Conservation (phyloP, 2,113 vertebrate genomes). For the Melozone crissalis region DNA sequence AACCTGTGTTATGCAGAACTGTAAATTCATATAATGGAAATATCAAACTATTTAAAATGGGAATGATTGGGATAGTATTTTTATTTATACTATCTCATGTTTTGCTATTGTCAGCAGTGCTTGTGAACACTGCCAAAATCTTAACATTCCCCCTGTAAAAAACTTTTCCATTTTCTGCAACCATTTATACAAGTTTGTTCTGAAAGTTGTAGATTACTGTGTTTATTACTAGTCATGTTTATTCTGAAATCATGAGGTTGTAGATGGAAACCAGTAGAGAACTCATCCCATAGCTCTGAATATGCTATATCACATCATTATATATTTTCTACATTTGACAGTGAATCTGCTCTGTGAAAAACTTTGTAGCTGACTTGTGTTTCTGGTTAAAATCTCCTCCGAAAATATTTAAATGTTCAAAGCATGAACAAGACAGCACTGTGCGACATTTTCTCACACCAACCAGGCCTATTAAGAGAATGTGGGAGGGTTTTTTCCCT, state of each 20-base stretch:
- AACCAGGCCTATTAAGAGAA: neutral
- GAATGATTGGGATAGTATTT: neutral
- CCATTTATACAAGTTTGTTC: neutral
- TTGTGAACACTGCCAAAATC: neutral
- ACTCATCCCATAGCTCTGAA: neutral
- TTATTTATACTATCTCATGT: neutral
- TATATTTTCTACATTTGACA: neutral
- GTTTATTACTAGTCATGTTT: neutral
- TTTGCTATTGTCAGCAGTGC: neutral
- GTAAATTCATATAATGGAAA: neutral
- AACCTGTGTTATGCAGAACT: neutral
- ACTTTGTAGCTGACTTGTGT: neutral
- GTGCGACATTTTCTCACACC: neutral
- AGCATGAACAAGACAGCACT: neutral
- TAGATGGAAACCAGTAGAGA: neutral
- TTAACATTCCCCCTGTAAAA: neutral
- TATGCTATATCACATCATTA: neutral
- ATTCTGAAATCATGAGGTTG: neutral
- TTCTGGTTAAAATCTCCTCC: neutral
- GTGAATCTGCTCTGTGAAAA: neutral
- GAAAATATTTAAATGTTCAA: neutral
- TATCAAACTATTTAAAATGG: neutral
- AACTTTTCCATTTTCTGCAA: neutral
- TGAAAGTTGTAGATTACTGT: no score
- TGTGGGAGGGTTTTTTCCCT: accelerated